These are phyloP conservation scores for Cephalopholis sonnerati DNA, from an alignment of 2,113 vertebrate species.

Conservation along the genomic window DNA sequence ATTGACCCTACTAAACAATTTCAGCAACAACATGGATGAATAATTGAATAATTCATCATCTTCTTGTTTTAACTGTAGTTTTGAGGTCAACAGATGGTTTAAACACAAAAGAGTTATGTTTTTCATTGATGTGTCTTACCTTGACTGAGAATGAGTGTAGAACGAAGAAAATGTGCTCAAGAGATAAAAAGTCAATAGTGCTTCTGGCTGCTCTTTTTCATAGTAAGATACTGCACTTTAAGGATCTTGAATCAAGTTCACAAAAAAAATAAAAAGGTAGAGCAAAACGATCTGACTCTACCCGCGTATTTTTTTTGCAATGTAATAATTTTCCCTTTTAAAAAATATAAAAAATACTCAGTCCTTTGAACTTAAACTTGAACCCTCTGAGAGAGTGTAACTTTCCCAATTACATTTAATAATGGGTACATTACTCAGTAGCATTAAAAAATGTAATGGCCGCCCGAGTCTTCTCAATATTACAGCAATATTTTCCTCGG, in stretches of 20 bases:
- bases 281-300: background rate
- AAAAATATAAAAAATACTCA: background rate
- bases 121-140: background rate
- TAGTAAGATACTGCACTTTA: background rate
- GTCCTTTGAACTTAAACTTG: slow-evolving; percentile 15
- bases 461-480: slow-evolving; percentile 31
- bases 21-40: slow-evolving; percentile 7
- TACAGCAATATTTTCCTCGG: slow-evolving; percentile 56
- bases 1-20: slow-evolving; percentile 17
- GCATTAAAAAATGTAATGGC: slow-evolving; percentile 46
- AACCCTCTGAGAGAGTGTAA: slow-evolving; percentile 14
- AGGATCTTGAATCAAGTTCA: slow-evolving; percentile 7
- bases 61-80: slow-evolving; percentile 6
- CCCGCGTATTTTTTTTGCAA: background rate
- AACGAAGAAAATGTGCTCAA: slow-evolving; percentile 11
- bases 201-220: background rate
- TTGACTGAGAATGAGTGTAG: background rate
- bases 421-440: slow-evolving; percentile 40
- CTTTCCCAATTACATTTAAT: slow-evolving; percentile 31
- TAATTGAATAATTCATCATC: slow-evolving; percentile 6
- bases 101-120: slow-evolving; percentile 1
- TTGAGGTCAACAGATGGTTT: slow-evolving; percentile 16
- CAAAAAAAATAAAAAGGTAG: background rate
- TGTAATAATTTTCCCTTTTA: slow-evolving; percentile 1
- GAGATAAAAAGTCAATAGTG: slow-evolving; percentile 29